Conservation (phyloP, 2,888 invertebrate species). For the Enchytraeus crypticus region DNA sequence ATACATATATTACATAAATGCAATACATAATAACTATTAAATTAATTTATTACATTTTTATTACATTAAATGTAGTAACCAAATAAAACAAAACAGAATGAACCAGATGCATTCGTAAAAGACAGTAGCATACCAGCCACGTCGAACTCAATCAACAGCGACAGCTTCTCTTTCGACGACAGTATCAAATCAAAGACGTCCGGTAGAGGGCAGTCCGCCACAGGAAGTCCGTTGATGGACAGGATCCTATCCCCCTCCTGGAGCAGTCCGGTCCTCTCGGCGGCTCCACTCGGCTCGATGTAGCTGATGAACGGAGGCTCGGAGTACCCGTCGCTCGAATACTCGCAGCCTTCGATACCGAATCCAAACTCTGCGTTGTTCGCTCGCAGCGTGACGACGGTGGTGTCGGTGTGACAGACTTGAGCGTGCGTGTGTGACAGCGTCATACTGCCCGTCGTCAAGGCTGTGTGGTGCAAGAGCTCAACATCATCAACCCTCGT, state of each 20-base stretch:
- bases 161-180: slow-evolving; percentile 55
- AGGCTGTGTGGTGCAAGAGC: background rate
- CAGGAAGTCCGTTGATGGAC: slow-evolving; percentile 70
- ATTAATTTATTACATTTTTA: too few species aligned
- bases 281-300: slow-evolving; percentile 55
- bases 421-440: slow-evolving; percentile 16
- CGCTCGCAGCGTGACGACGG: slow-evolving; percentile 54
- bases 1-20: too few species aligned
- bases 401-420: slow-evolving; percentile 51
- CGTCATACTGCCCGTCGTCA: slow-evolving; percentile 9
- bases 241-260: slow-evolving; percentile 69
- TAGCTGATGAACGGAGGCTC: slow-evolving; percentile 51
- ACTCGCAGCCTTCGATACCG: slow-evolving; percentile 48
- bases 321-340: slow-evolving; percentile 19
- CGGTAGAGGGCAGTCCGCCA: slow-evolving; percentile 45
- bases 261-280: slow-evolving; percentile 54
- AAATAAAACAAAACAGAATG: too few species aligned
- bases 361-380: slow-evolving; percentile 54
- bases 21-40: too few species aligned
- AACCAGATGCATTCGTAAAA: too few species aligned
- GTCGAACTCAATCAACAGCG: slow-evolving; percentile 76
- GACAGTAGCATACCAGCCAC: slow-evolving; percentile 56
- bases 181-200: slow-evolving; percentile 47
- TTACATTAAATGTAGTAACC: too few species aligned
- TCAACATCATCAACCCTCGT: too few species aligned